Base-by-base conservation (phyloP, 2,113 vertebrate genomes). In the Anhinga anhinga region DNA sequence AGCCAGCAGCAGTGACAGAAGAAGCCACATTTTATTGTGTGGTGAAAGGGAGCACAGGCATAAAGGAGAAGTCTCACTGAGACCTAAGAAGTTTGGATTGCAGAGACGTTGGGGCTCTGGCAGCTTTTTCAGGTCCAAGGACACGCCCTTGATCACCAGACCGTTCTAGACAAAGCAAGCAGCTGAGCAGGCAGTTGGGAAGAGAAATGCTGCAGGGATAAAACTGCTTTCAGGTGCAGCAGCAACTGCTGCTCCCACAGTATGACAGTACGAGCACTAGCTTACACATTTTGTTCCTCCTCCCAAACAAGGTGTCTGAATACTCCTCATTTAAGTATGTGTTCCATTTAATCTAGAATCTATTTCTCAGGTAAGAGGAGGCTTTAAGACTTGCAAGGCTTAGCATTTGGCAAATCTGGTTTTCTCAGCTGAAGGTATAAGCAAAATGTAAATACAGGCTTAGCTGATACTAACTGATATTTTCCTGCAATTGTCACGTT, bases 271-370 rank as follows among this genome's bases (percentile, higher is more conserved):
- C 3, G 7, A 69, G 55, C 67, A 26, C 25, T 17, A 65, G 4
- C 62, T 70, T 26, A 69, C 26, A 30, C 0, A 0, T 26, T 15
- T 32, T 36, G 8, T 8, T 61, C 44, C 58, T 72, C 53, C 63
- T 22, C 34, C 27, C 69, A 81, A 26, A 30, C 7, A 58, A 70
- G 8, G 23, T 36, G 27, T 77, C 65, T 70, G 47, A 80, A 62
- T 21, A 40, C 5, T 44, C 58, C 53, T 82, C 47, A 49, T 20
- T n/a, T 47, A 71, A 34, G 19, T 63, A n/a, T 3, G 4, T 7
- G 19, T 42, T 86, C 36, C 36, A 18, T 62, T 76, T 61, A 69
- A 83, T 13, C 27, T 32, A 32, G 11, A 40, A 15, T 20, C 27
- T 49, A 2, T 45, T 82, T 70, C 82, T 66, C 65, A 78, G 44